Conservation (phyloP, 2,113 vertebrate species). For the Indri indri region DNA sequence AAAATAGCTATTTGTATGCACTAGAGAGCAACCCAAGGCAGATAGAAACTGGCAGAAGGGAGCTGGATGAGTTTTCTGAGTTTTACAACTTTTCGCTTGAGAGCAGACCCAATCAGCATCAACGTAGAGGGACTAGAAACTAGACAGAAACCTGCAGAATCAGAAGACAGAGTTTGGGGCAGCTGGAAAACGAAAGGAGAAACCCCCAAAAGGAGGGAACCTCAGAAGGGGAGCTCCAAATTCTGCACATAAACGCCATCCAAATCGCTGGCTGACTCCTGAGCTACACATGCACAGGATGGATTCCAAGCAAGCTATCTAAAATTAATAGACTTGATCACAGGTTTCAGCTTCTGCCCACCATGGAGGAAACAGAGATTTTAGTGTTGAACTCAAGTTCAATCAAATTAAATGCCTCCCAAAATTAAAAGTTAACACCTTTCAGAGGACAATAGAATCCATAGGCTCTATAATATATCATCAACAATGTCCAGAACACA, state of each 20-base stretch:
- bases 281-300: background rate
- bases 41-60: background rate
- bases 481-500: slow-evolving; percentile 1
- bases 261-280: background rate
- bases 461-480: background rate
- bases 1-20: background rate
- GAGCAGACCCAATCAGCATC: background rate
- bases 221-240: background rate
- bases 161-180: background rate
- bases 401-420: background rate
- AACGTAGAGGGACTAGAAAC: background rate
- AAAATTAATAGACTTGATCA: background rate
- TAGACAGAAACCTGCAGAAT: background rate
- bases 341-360: background rate
- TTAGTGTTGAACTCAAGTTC: background rate
- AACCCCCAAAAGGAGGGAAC: background rate
- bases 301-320: slow-evolving; percentile 3
- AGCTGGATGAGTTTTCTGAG: background rate
- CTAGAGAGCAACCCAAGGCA: background rate
- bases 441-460: slow-evolving; percentile 30
- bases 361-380: background rate
- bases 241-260: background rate
- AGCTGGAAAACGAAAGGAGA: background rate
- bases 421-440: background rate
- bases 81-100: background rate